Evolutionary conservation across 2,113 vertebrate species (phyloP), one percentile per base, ranked within the genome.

Genomic region (Maccullochella peelii): DNA sequence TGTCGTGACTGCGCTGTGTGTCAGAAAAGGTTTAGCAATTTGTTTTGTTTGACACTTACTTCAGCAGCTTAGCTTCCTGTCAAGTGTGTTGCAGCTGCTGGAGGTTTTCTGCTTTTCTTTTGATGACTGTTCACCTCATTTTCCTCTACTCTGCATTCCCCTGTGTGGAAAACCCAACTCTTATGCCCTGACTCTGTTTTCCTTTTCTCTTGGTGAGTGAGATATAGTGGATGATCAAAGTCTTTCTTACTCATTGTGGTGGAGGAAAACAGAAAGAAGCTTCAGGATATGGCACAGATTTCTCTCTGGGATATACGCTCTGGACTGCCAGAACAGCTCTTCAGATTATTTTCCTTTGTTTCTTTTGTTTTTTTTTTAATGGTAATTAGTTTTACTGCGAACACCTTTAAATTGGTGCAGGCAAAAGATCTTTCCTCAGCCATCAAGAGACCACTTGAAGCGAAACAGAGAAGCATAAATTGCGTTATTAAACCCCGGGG

Each of bases 161-260:
- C 30, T 27, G 63, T 85, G 83, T 80, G 36, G 72, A 74, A 71
- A 84, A 74, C 33, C 38, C 30, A 44, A 74, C 78, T 84, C 78
- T 59, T 55, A 30, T 70, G 70, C 77, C 81, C 84, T 42, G 49
- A 62, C 89, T 90, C 38, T 76, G 68, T 81, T 79, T 88, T 65
- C 68, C 80, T 75, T 69, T 54, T 52, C 85, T 78, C 74, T 44
- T 69, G 65, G 57, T 75, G 86, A 87, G 79, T 77, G 66, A 87
- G 87, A 86, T 75, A 38, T 75, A 76, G 78, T 25, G 15, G 57
- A 76, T 77, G 90, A 94, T 94, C 92, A 94, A 94, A 95, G 89
- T 72, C 62, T 82, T 82, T 77, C 85, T 81, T 67, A 71, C 71
- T 78, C 61, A 73, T 85, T 59, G 80, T 86, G 89, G 74, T 79